Conservation (phyloP, 2,113 vertebrate species). For the Lampris megalopsis region DNA sequence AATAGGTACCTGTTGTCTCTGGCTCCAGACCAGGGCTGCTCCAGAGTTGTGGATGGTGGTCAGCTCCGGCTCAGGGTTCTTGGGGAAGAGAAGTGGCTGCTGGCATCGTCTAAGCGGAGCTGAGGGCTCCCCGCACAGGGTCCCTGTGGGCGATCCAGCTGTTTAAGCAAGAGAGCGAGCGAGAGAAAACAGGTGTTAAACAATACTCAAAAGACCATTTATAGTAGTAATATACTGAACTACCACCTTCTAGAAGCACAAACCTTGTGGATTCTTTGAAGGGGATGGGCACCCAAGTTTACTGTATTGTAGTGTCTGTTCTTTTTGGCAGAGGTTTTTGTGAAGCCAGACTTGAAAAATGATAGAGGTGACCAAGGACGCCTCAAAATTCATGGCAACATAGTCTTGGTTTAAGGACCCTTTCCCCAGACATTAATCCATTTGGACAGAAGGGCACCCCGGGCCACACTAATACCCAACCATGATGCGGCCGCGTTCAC, state of each 20-base stretch:
- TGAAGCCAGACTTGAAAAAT: conserved; percentile 44
- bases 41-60: conserved; percentile 77
- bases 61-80: conserved; percentile 76
- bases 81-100: conserved; percentile 80
- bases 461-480: conserved; percentile 32
- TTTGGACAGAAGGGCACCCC: conserved; percentile 51
- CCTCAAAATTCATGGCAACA: conserved; percentile 50
- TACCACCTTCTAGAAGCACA: not conserved
- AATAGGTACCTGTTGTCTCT: conserved; percentile 70
- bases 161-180: conserved; percentile 18
- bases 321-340: not conserved
- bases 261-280: not conserved
- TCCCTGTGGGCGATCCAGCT: conserved; percentile 78
- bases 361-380: conserved; percentile 47
- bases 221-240: not conserved
- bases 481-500: conserved; percentile 6
- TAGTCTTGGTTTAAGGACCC: conserved; percentile 60
- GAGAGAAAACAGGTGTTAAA: not conserved
- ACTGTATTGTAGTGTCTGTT: not conserved
- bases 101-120: conserved; percentile 83
- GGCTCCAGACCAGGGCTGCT: conserved; percentile 65
- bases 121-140: conserved; percentile 83
- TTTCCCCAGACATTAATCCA: conserved; percentile 53
- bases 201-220: not conserved
- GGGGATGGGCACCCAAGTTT: not conserved